phyloP scores from a whole-genome alignment of 2,888 invertebrate species.

The Eugnorisma glareosa region DNA sequence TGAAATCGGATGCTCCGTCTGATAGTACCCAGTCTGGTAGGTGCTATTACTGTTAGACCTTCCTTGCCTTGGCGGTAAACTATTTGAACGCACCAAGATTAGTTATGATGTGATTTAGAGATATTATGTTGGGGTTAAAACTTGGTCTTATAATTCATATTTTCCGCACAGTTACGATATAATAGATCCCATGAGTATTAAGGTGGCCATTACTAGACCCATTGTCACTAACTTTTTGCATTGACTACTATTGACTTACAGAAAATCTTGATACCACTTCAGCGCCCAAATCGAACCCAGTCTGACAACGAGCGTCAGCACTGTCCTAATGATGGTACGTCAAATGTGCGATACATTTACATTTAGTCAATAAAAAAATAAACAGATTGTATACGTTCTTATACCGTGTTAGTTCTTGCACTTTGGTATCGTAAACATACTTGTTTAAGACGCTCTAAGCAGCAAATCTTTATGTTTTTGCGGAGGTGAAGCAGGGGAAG shows the following conservation, averaged over 20 bases:
- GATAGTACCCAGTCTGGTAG: background rate
- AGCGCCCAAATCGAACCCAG: background rate
- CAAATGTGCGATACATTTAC: background rate
- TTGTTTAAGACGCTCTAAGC: too few relatives aligned
- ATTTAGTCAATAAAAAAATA: background rate
- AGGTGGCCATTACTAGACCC: background rate
- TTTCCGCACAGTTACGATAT: background rate
- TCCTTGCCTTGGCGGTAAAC: background rate
- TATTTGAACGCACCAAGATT: conserved; percentile 1
- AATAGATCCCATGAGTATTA: too few relatives aligned
- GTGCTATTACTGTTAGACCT: background rate
- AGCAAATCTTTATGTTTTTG: too few relatives aligned
- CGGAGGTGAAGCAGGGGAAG: too few relatives aligned
- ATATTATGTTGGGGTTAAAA: background rate
- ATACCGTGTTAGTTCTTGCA: too few relatives aligned
- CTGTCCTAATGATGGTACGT: background rate
- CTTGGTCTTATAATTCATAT: conserved; percentile 1
- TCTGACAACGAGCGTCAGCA: background rate
- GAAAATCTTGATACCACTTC: background rate
- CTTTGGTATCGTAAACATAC: too few relatives aligned
- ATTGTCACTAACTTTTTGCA: background rate
- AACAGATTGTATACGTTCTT: too few relatives aligned
- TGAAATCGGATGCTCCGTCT: conserved; percentile 19
- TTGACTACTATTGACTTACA: background rate
- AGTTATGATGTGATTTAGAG: conserved; percentile 18